Base-by-base conservation (phyloP, 2,888 invertebrate species). In the Caenorhabditis doughertyi region DNA sequence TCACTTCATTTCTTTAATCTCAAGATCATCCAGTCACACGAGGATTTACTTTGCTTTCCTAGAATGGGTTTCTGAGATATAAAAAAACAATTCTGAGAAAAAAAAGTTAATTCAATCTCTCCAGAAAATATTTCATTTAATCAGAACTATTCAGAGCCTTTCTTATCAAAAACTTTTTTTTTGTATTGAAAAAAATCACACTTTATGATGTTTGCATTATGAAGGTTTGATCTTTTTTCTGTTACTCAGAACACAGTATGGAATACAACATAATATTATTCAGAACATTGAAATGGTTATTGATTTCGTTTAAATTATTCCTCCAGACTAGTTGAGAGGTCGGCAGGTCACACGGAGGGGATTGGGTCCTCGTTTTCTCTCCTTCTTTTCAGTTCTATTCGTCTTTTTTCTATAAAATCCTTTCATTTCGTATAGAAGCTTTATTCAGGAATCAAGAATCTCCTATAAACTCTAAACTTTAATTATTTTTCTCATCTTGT, bases 281-380 rank as follows among this genome's bases (percentile, higher is more conserved):
- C 21, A 32, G 25, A 42, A 18, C 13, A 47, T 29, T 39, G 21
- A 53, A 62, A 53, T 72, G 64, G 11, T 72, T 62, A 72, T 62
- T 62, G 42, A 53, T 72, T 53, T 25, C 55, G 13, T 42, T 47
- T 13, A 47, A 47, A 4, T 25, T 35, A 2, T 39, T 35, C 35
- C 8, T 47, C 44, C 3, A 35, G n/a, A 53, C 42, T 60, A 11
- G 53, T 53, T 62, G 39, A 49, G 62, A 49, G 44, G 42, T 58
- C 60, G 53, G 3, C 72, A 72, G 42, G 72, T 72, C 72, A 49
- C 72, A 72, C 72, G 72, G n/a, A n/a, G n/a, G 42, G 51, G 72
- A 62, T 72, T 62, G 53, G 5, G 7, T 32, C 35, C 35, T 44
- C 44, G 23, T 56, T 32, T 29, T 23, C 35, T 18, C 8, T 35